phyloP scores from a whole-genome alignment of 2,113 vertebrate species.

The Arizona elegans region DNA sequence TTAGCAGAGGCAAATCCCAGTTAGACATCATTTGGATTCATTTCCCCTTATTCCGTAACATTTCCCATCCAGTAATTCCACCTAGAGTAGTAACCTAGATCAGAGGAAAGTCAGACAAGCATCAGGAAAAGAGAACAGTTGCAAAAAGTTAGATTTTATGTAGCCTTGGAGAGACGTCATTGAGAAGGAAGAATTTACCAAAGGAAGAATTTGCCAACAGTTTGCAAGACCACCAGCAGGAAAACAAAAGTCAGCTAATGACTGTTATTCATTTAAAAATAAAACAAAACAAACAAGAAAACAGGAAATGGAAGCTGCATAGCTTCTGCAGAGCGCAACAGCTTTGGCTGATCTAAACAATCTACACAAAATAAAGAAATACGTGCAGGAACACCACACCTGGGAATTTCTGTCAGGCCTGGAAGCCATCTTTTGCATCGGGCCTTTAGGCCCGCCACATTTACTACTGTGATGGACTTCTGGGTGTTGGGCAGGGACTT shows the following conservation, averaged over 20 bases:
- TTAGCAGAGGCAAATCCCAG: not conserved
- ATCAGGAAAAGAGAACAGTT: not conserved
- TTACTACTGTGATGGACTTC: too few relatives aligned
- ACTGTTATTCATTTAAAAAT: not conserved
- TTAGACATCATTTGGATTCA: not conserved
- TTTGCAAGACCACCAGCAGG: constrained; percentile 40
- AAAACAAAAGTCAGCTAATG: not conserved
- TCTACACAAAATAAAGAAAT: not conserved
- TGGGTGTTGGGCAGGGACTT: too few relatives aligned
- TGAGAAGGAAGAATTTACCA: not conserved
- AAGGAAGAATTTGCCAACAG: not conserved
- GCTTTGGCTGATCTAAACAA: not conserved
- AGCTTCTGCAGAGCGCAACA: not conserved
- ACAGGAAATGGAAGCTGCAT: not conserved
- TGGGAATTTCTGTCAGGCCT: not conserved
- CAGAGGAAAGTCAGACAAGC: not conserved
- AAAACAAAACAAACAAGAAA: not conserved
- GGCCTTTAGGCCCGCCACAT: too few relatives aligned
- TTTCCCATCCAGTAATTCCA: not conserved
- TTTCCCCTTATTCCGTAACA: not conserved
- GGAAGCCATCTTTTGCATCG: too few relatives aligned
- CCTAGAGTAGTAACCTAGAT: not conserved
- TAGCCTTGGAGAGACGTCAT: constrained; percentile 26
- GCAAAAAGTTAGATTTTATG: constrained; percentile 9
- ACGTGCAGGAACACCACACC: not conserved